Conservation (phyloP, 2,888 invertebrate species). For the Caenorhabditis macrosperma region DNA sequence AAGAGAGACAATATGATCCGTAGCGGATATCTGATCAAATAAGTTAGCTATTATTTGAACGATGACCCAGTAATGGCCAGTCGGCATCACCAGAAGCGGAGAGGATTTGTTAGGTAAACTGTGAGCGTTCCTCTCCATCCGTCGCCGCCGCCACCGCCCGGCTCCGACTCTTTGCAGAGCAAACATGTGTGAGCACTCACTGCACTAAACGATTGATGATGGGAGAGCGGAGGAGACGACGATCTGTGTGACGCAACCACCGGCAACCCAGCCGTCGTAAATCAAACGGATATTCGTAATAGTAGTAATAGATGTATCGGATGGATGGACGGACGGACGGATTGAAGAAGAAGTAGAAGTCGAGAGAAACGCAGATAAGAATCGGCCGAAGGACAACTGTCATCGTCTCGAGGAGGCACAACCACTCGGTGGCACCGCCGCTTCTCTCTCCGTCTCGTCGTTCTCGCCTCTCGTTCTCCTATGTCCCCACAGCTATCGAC, state of each 20-base stretch:
- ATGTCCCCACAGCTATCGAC: too few species aligned
- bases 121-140: constrained; percentile 24
- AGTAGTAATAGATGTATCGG: constrained; percentile 18
- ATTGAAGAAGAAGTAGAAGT: background rate
- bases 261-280: background rate
- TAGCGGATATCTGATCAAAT: too few species aligned
- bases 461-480: too few species aligned
- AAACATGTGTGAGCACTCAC: constrained; percentile 38
- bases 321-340: background rate
- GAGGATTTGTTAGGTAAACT: constrained; percentile 33
- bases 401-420: too few species aligned
- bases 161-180: constrained; percentile 44
- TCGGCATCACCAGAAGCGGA: background rate
- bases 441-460: too few species aligned
- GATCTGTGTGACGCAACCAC: background rate
- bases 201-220: constrained; percentile 45
- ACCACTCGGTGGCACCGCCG: too few species aligned
- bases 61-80: background rate
- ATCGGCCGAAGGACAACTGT: constrained; percentile 56
- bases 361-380: too few species aligned
- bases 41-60: too few species aligned
- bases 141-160: constrained; percentile 12
- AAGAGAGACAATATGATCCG: too few species aligned
- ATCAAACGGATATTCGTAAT: constrained; percentile 8
- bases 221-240: background rate